Evolutionary conservation across 2,113 vertebrate species (phyloP).

Genomic region (Chamaea fasciata): DNA sequence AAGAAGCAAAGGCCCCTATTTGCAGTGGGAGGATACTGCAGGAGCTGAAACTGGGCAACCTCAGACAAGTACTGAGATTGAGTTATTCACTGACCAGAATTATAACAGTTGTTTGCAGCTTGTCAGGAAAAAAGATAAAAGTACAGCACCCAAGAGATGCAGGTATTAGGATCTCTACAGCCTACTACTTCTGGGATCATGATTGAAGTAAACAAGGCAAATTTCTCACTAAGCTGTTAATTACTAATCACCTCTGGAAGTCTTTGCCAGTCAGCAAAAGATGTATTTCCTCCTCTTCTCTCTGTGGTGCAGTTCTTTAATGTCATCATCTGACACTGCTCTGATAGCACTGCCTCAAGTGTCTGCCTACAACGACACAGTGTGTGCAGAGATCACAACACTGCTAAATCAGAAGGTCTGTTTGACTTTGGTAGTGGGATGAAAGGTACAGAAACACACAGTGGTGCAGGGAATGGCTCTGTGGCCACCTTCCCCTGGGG

Average conservation of each 20-base stretch:
- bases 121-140: background rate
- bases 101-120: background rate
- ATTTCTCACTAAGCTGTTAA: background rate
- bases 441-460: background rate
- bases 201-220: background rate
- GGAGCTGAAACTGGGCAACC: background rate
- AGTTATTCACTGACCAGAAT: background rate
- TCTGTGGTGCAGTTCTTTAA: background rate
- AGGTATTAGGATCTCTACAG: background rate
- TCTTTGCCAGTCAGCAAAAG: background rate
- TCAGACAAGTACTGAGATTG: background rate
- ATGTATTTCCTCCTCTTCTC: background rate
- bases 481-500: background rate
- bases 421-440: background rate
- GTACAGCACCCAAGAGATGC: background rate
- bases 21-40: background rate
- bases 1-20: background rate
- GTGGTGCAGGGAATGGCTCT: background rate
- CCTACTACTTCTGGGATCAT: background rate
- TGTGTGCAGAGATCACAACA: background rate
- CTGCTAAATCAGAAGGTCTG: background rate
- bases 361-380: rapidly evolving
- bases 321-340: background rate
- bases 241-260: constrained; percentile 1
- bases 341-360: background rate